phyloP scores from a whole-genome alignment of 1,140 invertebrate species.

The Pogonus chalceus region DNA sequence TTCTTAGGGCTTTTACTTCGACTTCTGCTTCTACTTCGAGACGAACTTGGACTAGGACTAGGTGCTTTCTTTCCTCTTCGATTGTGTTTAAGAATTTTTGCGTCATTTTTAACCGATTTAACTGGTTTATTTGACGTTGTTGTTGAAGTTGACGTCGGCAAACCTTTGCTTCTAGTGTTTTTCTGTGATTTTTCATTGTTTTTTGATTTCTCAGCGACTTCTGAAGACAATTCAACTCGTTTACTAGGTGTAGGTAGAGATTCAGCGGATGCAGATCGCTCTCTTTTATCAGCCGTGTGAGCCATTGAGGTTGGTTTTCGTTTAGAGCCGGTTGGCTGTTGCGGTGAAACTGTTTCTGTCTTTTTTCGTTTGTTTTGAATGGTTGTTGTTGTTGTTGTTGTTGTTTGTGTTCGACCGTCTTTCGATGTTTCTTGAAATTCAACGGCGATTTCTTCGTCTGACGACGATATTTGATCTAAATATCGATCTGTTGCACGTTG shows the following conservation, averaged over 20 bases:
- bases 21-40: conserved; percentile 21
- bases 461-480: conserved; percentile 66
- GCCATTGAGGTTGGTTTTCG: conserved; percentile 23
- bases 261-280: conserved; percentile 20
- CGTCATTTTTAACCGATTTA: background rate
- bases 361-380: background rate
- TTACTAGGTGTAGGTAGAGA: conserved; percentile 15
- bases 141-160: conserved; percentile 1
- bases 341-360: background rate
- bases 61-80: conserved; percentile 30
- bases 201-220: conserved; percentile 14
- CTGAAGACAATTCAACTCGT: conserved; percentile 19
- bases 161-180: conserved; percentile 14
- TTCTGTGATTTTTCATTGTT: conserved; percentile 10
- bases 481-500: conserved; percentile 67
- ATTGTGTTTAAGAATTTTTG: conserved; percentile 27
- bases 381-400: conserved; percentile 12
- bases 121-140: conserved; percentile 9
- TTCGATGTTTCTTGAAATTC: conserved; percentile 41
- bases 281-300: conserved; percentile 24
- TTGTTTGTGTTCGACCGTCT: conserved; percentile 13
- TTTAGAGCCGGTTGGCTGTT: conserved; percentile 10
- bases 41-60: conserved; percentile 27
- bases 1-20: conserved; percentile 22
- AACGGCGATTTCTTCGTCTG: conserved; percentile 61